Base-by-base conservation (phyloP, 2,797 vertebrate genomes). In the Erithacus rubecula region DNA sequence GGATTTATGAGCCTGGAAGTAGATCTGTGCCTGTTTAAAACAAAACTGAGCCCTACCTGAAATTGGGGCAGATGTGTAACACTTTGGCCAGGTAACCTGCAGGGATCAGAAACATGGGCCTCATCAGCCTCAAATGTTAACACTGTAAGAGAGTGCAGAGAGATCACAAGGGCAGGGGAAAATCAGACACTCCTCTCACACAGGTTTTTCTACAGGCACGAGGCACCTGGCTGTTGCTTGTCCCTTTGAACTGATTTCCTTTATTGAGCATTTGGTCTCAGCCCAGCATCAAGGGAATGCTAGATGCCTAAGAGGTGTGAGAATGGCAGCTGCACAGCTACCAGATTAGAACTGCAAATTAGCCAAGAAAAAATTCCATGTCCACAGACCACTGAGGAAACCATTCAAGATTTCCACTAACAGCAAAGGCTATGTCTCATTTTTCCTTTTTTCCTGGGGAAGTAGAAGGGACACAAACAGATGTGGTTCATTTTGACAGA, bases 291-390 rank as follows among this genome's bases (percentile, higher is more conserved):
- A 59, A 59, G 77, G 37, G 80, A 92, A 91, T 3, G 6, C 5
- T 21, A 39, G 83, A 82, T 83, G 44, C 63, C 59, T 37, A 43
- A 30, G 69, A 90, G 47, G 77, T 34, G 60, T 62, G 72, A 94
- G 87, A 83, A 87, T 13, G 43, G 90, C 72, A 56, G 69, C 67
- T 88, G 89, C 70, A 83, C 84, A 90, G 70, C 39, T 81, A 86
- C 80, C 67, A 86, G 80, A 91, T 89, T 95, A 89, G 93, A 96
- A 93, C 83, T 43, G 80, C 77, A 81, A 82, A 53, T 82, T 64
- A 77, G 64, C 74, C 64, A 82, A 90, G 55, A 92, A 94, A 80
- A 55, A 62, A 46, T 83, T 91, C 67, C 47, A 74, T 17, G 44
- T 75, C 62, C 52, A n/a, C 39, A 39, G 32, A 86, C 72, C 58